Conservation (phyloP, 53 echinoderm and acorn worm genomes). For the Patiria pectinifera region DNA sequence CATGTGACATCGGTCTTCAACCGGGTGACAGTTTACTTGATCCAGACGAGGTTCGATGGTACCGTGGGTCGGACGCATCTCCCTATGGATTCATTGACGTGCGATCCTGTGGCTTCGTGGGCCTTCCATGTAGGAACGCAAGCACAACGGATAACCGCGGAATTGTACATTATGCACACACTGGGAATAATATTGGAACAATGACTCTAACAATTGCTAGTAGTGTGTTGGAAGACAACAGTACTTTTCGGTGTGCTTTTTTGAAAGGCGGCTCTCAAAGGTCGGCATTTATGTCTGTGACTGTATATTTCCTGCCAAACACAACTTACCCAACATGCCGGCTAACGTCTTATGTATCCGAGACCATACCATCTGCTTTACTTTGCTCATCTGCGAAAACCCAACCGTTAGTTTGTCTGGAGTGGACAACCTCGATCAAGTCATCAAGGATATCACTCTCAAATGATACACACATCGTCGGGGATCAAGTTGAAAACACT, state of each 20-base stretch:
- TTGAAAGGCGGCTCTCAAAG: too few relatives aligned
- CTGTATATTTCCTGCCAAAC: not conserved
- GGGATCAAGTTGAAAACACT: not conserved
- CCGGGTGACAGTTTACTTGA: not conserved
- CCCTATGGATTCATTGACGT: not conserved
- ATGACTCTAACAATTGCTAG: not conserved
- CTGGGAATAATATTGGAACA: not conserved
- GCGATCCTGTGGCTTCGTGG: not conserved
- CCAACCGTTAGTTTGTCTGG: constrained; percentile 9
- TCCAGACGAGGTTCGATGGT: constrained; percentile 7
- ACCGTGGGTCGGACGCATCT: not conserved
- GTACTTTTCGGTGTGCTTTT: not conserved
- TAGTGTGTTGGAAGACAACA: constrained; percentile 17
- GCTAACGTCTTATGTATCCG: not conserved
- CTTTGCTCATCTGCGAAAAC: constrained; percentile 19
- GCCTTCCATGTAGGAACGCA: not conserved
- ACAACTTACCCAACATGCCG: constrained; percentile 4
- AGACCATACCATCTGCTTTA: not conserved
- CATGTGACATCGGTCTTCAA: not conserved
- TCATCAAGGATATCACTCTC: not conserved
- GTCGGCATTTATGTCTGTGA: not conserved
- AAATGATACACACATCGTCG: not conserved
- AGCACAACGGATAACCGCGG: constrained; percentile 26
- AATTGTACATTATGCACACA: not conserved
- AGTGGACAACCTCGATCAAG: constrained; percentile 12